Evolutionary conservation across 2,113 vertebrate species (phyloP), one percentile per base, ranked within the genome.

Genomic region (Leuciscus idus): DNA sequence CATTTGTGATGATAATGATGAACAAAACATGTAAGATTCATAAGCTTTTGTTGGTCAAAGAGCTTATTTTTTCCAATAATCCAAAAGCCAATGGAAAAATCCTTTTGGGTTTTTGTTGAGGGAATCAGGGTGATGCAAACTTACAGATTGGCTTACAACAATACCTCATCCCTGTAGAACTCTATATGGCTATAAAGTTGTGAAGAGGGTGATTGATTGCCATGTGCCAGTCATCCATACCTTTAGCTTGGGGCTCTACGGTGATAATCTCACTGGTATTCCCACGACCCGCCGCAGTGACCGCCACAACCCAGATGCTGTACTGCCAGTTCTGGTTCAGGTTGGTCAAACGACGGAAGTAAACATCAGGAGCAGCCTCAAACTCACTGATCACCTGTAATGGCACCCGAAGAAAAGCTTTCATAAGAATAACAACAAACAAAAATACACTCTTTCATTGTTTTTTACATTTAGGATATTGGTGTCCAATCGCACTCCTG

Each of bases 381-480:
- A 99, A 99, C 91, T 99, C 98, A 84, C 98, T 99, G 96, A 97
- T 98, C 90, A 99, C 97, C 98, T 99, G 95, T 89, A 93, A 92
- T 90, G 12, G 10, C 30, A 73, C 6, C 26, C 52, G 2, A 79
- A 48, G 87, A 90, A 94, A 92, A 95, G 88, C 92, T 23, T 39
- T 72, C 8, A 72, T 39, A 5, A 72, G 4, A 72, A 39, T 21
- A 39, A 36, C 6, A 33, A 68, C 15, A 33, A 33, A 68, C 17
- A 9, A 21, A 70, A 70, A 19, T 19, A 70, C 15, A n/a, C 9
- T 68, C 66, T 33, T 70, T 8, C 33, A 4, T 36, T 36, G 30
- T 68, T 68, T 70, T 36, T 36, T 36, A 36, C 66, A 70, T 70
- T 70, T 36, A 70, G 17, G 30, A 3, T 33, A 70, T 19, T 19